Evolutionary conservation across 2,797 vertebrate species (phyloP).

Genomic region (Scomberomorus guttatus): DNA sequence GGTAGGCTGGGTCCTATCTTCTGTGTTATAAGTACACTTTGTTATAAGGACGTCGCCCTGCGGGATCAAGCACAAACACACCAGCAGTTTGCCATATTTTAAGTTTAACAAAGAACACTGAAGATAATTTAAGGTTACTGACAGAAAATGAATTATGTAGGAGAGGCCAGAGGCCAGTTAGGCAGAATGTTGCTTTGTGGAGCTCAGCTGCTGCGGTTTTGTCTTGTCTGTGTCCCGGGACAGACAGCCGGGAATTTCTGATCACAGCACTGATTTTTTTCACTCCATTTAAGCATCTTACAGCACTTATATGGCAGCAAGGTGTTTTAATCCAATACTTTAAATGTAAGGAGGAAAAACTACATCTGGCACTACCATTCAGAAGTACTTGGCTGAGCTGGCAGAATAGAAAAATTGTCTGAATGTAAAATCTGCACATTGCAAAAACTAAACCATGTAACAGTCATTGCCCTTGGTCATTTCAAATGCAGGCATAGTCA

Average conservation of each 20-base stretch:
- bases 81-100: slow-evolving; percentile 2
- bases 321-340: slow-evolving; percentile 47
- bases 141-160: slow-evolving; percentile 11
- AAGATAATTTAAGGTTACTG: slow-evolving; percentile 20
- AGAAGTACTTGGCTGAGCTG: slow-evolving; percentile 1
- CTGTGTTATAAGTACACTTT: slow-evolving; percentile 92
- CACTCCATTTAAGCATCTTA: slow-evolving; percentile 43
- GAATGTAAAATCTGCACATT: slow-evolving; percentile 17
- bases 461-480: background rate
- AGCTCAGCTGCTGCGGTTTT: slow-evolving; percentile 32
- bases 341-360: slow-evolving; percentile 24
- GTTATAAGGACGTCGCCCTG: slow-evolving; percentile 94
- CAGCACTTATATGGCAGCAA: background rate
- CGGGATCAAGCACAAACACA: slow-evolving; percentile 37
- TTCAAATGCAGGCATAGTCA: background rate
- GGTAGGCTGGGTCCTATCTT: slow-evolving; percentile 86
- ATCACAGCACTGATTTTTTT: slow-evolving; percentile 55
- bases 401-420: slow-evolving; percentile 27
- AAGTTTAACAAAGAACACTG: slow-evolving; percentile 11
- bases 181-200: slow-evolving; percentile 3
- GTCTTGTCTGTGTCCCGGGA: slow-evolving; percentile 51
- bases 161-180: slow-evolving; percentile 17
- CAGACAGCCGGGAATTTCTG: slow-evolving; percentile 39
- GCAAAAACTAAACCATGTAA: slow-evolving; percentile 2
- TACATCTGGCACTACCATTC: slow-evolving; percentile 16